These are phyloP conservation scores for Lycocerus yunnanus DNA, from an alignment of 2,888 invertebrate genomes.

Conservation along the genomic window DNA sequence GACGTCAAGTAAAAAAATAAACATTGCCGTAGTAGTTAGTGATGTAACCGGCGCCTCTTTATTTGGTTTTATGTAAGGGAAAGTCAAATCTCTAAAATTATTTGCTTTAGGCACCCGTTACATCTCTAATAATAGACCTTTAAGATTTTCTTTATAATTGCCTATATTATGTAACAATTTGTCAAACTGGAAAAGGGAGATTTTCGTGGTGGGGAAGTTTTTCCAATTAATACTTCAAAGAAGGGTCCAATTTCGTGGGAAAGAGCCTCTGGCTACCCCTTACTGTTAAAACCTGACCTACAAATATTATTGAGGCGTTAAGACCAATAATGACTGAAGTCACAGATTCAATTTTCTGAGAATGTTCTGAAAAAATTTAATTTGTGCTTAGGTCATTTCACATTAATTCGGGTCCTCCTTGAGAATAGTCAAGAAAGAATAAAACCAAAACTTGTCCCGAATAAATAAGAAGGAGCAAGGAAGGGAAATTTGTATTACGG, in stretches of 20 bases:
- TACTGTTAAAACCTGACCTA: too few relatives aligned
- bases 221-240: not conserved
- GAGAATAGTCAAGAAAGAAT: not conserved
- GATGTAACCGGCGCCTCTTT: not conserved
- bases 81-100: too few relatives aligned
- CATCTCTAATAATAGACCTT: not conserved
- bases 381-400: too few relatives aligned
- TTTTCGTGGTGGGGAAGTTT: not conserved
- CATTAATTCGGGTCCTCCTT: not conserved
- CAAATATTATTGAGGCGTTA: too few relatives aligned
- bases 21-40: not conserved
- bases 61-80: too few relatives aligned
- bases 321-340: too few relatives aligned
- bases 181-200: not conserved
- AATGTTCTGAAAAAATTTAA: too few relatives aligned
- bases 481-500: not conserved
- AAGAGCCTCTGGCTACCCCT: not conserved
- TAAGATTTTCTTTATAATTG: not conserved
- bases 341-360: too few relatives aligned
- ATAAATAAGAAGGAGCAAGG: not conserved
- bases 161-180: not conserved
- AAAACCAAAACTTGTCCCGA: not conserved
- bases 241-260: not conserved
- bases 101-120: not conserved
- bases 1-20: conserved; percentile 2